Evolutionary conservation across 64 coral and sea anemone genomes (phyloP).

Genomic region (Cladopsammia gracilis): DNA sequence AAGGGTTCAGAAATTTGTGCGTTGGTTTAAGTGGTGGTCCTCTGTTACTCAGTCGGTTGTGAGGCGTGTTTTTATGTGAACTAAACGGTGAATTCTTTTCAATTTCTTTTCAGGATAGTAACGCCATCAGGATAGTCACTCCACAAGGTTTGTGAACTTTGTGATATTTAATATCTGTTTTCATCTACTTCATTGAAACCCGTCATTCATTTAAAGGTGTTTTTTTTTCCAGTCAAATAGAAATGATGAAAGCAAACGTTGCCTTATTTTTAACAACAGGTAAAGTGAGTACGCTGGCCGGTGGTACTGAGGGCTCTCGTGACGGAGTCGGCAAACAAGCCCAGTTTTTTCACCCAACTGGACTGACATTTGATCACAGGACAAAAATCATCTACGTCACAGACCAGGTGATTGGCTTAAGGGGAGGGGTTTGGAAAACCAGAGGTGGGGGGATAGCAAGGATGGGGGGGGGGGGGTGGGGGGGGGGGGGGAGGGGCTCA

Average conservation of each 20-base stretch:
- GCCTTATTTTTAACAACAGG: slow-evolving; percentile 13
- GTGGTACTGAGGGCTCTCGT: slow-evolving; percentile 64
- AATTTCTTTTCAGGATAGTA: slow-evolving; percentile 64
- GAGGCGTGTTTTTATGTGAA: no score
- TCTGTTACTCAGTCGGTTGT: no score
- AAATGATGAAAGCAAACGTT: no score
- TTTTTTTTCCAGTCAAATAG: no score
- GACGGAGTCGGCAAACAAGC: slow-evolving; percentile 69
- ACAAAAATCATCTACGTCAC: slow-evolving; percentile 90
- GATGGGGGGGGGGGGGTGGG: no score
- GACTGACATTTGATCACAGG: slow-evolving; percentile 77
- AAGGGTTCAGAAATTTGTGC: no score
- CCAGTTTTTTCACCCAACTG: slow-evolving; percentile 84
- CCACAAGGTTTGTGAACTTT: slow-evolving; percentile 79
- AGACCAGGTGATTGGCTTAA: slow-evolving; percentile 94
- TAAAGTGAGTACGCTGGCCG: slow-evolving; percentile 83
- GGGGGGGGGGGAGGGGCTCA: no score
- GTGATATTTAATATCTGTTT: not conserved
- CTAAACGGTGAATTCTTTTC: not conserved
- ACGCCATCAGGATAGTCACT: slow-evolving; percentile 88
- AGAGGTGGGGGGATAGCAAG: no score
- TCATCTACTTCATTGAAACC: not conserved
- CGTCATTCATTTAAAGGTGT: not conserved
- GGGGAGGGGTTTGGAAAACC: no score
- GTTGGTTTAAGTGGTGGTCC: no score